Conservation (phyloP, 2,797 vertebrate species). For the Fistularia commersonii region DNA sequence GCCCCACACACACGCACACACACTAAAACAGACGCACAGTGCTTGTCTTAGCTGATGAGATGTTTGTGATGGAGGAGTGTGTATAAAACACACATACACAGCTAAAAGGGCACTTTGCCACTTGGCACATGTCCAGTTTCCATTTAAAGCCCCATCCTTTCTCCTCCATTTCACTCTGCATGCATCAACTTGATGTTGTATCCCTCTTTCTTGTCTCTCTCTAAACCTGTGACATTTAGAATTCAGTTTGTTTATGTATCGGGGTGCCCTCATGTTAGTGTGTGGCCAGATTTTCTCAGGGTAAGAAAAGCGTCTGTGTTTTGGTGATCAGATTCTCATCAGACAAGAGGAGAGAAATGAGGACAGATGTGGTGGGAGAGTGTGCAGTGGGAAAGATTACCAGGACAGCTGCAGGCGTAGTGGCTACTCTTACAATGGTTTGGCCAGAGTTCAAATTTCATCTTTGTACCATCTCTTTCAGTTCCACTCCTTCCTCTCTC, state of each 20-base stretch:
- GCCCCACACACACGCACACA: slow-evolving; percentile 4
- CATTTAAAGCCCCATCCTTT: slow-evolving; percentile 55
- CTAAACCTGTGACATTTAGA: neutral
- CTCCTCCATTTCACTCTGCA: slow-evolving; percentile 43
- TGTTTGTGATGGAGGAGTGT: slow-evolving; percentile 51
- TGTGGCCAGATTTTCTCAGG: slow-evolving; percentile 41
- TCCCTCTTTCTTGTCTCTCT: slow-evolving; percentile 28
- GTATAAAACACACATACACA: slow-evolving; percentile 60
- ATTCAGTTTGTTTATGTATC: slow-evolving; percentile 1
- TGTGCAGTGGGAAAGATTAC: slow-evolving; percentile 52
- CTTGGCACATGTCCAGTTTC: slow-evolving; percentile 67
- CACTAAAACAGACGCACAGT: slow-evolving; percentile 13
- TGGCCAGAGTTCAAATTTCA: slow-evolving; percentile 55
- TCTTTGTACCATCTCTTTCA: slow-evolving; percentile 10
- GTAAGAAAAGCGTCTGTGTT: slow-evolving; percentile 41
- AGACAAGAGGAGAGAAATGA: slow-evolving; percentile 22
- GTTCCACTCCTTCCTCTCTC: slow-evolving; percentile 29
- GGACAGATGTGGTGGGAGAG: slow-evolving; percentile 58
- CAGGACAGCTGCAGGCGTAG: slow-evolving; percentile 61
- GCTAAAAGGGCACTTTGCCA: slow-evolving; percentile 65
- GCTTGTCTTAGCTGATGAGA: slow-evolving; percentile 35
- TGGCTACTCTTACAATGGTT: slow-evolving; percentile 58
- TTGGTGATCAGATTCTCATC: slow-evolving; percentile 50
- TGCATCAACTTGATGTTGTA: slow-evolving; percentile 43
- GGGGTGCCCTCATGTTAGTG: slow-evolving; percentile 37